Conservation (phyloP, 1,140 invertebrate species). For the Ceratosolen fusciceps region DNA sequence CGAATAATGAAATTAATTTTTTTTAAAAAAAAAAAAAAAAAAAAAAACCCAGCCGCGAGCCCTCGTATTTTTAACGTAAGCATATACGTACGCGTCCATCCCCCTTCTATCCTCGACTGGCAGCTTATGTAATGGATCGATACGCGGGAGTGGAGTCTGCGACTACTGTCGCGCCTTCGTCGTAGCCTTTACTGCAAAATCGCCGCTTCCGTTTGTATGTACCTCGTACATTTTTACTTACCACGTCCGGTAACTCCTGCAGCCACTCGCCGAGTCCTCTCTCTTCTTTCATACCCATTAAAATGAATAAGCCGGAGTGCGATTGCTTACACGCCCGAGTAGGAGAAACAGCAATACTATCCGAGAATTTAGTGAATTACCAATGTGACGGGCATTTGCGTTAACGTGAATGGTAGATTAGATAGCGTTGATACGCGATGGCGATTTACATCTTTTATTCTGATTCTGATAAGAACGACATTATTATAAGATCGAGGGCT, state of each 20-base stretch:
- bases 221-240: neutral
- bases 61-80: neutral
- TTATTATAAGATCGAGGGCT: no score
- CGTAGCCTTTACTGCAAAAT: constrained; percentile 1
- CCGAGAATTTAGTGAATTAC: neutral
- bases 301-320: neutral
- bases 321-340: neutral
- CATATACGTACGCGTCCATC: neutral
- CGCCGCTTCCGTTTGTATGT: neutral
- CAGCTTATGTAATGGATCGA: neutral
- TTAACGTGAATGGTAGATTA: neutral
- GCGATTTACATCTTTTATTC: no score
- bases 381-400: neutral
- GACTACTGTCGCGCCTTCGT: neutral
- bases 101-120: neutral
- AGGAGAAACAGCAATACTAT: neutral
- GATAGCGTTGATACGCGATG: no score
- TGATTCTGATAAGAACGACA: no score
- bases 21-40: no score
- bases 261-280: neutral
- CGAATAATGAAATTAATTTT: neutral
- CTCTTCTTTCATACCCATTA: neutral
- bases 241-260: neutral
- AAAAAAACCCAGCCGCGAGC: neutral
- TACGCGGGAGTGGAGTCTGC: neutral